Evolutionary conservation across 2,888 invertebrate genomes (phyloP).

Genomic region (Hirtodrosophila duncani): DNA sequence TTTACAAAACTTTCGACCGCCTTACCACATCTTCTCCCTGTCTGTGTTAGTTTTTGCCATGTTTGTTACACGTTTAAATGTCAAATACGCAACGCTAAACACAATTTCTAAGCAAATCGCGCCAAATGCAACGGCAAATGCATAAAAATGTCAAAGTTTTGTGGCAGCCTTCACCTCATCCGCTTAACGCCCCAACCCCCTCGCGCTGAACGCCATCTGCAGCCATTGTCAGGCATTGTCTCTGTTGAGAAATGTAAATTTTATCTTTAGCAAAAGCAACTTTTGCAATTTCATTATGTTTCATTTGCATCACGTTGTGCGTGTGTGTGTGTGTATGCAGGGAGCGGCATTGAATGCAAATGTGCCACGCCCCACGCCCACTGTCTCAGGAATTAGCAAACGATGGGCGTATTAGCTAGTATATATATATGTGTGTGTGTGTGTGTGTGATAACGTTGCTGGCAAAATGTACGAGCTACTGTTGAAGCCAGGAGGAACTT

Average conservation of each 20-base stretch:
- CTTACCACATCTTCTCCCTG: constrained; percentile 7
- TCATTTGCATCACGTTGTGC: constrained; percentile 70
- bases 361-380: constrained; percentile 36
- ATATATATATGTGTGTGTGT: constrained; percentile 1
- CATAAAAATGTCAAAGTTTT: constrained; percentile 70
- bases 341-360: constrained; percentile 56
- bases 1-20: constrained; percentile 33
- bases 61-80: constrained; percentile 70
- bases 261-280: constrained; percentile 64
- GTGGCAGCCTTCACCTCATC: constrained; percentile 8
- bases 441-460: too few relatives aligned
- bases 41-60: constrained; percentile 10
- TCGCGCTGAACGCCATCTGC: not conserved
- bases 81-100: constrained; percentile 67
- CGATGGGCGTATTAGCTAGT: not conserved
- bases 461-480: constrained; percentile 27
- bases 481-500: constrained; percentile 39
- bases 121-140: constrained; percentile 52
- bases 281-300: constrained; percentile 72
- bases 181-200: not conserved
- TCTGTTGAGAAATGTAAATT: constrained; percentile 64
- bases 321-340: too few relatives aligned
- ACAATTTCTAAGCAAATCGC: constrained; percentile 72
- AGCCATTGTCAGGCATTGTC: constrained; percentile 34
- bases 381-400: constrained; percentile 15